Evolutionary conservation across 1,140 invertebrate genomes (phyloP), one percentile per base, ranked within the genome.

Genomic region (Drosophila kohkoa): DNA sequence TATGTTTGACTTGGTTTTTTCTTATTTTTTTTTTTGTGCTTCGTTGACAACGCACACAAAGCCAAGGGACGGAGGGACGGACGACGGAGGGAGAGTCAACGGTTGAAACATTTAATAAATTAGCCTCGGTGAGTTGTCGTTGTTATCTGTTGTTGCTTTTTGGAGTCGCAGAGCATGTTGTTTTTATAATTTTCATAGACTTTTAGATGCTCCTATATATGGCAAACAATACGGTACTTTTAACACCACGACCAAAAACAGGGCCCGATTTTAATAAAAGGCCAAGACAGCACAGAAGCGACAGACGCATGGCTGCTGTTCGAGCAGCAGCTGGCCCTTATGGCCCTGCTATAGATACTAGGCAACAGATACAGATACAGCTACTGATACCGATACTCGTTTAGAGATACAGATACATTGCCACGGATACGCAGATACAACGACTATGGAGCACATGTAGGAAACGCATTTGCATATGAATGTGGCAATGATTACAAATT

Each of bases 401-500:
- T 25, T 25, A 25, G 20, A 71, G 77, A 75, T 59, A 62, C 65
- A 28, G 63, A 15, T 46, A 51, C 49, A 10, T 10, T 32, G 32
- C 32, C 32, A 32, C 32, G 5, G 32, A 38, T 7, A 38, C 10
- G 71, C 72, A 67, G 77, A 70, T 52, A 55, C 57, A 43, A 5
- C 3, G 38, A 63, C 59, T 55, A 41, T 38, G 59, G 41, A n/a
- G 41, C 71, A 68, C 57, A 75, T 69, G 66, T 45, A 71, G 67
- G 63, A 67, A 73, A 66, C 60, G 38, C 78, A 89, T 89, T 89
- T 89, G 85, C 85, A 89, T 89, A 89, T 89, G 85, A 89, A 89
- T 89, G 85, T 89, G 85, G 85, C 88, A 89, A 89, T 89, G 85
- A 89, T 89, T 89, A 89, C 85, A 89, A 89, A 89, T 89, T 89